phyloP scores from a whole-genome alignment of 2,888 invertebrate species.

The Hydropsyche betteni region DNA sequence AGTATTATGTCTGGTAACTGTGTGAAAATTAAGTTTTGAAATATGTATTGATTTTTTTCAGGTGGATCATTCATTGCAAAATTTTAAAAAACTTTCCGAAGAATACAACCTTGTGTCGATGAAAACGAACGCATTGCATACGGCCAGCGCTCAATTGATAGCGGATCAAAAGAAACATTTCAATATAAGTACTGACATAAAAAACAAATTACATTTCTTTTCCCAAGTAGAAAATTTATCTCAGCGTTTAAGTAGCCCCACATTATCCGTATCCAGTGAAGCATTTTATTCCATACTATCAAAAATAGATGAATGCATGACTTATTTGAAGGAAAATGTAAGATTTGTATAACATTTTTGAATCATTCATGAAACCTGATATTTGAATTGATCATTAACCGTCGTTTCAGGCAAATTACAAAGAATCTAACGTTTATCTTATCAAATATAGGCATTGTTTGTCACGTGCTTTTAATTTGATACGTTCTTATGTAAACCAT shows the following conservation, averaged over 20 bases:
- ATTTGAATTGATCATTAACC: conserved; percentile 33
- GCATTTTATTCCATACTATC: conserved; percentile 83
- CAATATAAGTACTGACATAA: conserved; percentile 80
- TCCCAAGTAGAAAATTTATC: conserved; percentile 83
- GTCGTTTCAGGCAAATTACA: conserved; percentile 75
- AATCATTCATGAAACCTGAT: neutral
- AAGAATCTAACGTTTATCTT: conserved; percentile 83
- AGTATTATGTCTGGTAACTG: too few species aligned
- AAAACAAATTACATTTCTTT: conserved; percentile 83
- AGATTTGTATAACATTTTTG: conserved; percentile 55
- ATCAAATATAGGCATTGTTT: conserved; percentile 88
- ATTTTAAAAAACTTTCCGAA: conserved; percentile 75
- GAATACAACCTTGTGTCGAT: conserved; percentile 89
- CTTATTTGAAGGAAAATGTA: conserved; percentile 85
- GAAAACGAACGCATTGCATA: conserved; percentile 91
- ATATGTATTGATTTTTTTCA: conserved; percentile 55
- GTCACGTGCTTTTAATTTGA: conserved; percentile 79
- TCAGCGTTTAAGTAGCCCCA: conserved; percentile 82
- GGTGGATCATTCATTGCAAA: conserved; percentile 75
- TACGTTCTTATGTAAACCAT: conserved; percentile 81
- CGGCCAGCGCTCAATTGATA: conserved; percentile 89
- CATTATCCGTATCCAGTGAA: conserved; percentile 83
- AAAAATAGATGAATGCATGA: conserved; percentile 86
- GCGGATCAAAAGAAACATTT: conserved; percentile 88
- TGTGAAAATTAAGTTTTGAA: too few species aligned